Base-by-base conservation (phyloP, 2,888 invertebrate species). In the Nipponacmea schrenckii region DNA sequence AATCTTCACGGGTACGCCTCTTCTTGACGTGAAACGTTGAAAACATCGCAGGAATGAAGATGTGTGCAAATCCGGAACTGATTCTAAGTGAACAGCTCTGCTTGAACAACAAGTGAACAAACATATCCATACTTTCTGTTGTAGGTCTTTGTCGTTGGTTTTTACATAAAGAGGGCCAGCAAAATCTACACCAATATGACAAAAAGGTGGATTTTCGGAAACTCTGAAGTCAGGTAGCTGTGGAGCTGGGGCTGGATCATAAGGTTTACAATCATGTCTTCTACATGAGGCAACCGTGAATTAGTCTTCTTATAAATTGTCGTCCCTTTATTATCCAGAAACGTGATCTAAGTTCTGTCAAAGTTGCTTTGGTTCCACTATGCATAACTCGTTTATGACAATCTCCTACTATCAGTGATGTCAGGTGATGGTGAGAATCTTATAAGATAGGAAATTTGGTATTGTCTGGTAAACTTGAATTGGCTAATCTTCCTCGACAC, bases 401-500 rank as follows among this genome's bases (percentile, higher is more conserved):
- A 50, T 50, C 50, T 50, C 50, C 8, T 17, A 50, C 50, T 50
- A 50, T 8, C 15, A n/a, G n/a, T n/a, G n/a, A n/a, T n/a, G n/a
- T n/a, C n/a, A n/a, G n/a, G n/a, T n/a, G n/a, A n/a, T n/a, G n/a
- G 8, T 50, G 17, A 20, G 50, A n/a, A 20, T 50, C 50, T 50
- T 15, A 50, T 50, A 50, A 50, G 17, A 50, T 10, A 50, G 50
- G 50, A n/a, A 50, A 50, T 50, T 50, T 50, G 14, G 50, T 15
- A 50, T 15, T 20, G 17, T n/a, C 50, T 50, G 50, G 50, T 50
- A 50, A 50, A 50, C 20, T 20, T 50, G 50, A 50, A 50, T 50
- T 50, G 50, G 50, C 50, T 50, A 50, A 50, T 50, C 50, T 50
- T 50, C 50, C 50, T n/a, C 50, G 50, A 50, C 50, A 15, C 20